phyloP scores from a whole-genome alignment of 2,888 invertebrate genomes.

The Celastrina argiolus region DNA sequence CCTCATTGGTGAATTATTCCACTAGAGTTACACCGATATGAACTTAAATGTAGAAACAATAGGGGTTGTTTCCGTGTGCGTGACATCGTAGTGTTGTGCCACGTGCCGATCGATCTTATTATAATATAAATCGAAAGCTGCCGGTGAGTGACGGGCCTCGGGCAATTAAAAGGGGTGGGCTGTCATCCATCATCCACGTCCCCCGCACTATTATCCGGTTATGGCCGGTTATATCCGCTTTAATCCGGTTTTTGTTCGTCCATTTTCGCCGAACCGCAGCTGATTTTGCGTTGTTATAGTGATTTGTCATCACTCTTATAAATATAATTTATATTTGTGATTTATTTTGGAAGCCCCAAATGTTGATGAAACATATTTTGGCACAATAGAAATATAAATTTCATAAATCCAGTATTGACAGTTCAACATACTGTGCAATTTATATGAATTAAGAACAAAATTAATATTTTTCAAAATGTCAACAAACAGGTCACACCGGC shows the following conservation, averaged over 20 bases:
- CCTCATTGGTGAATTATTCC: background rate
- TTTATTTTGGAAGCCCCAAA: background rate
- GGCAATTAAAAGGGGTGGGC: constrained; percentile 74
- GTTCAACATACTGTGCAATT: background rate
- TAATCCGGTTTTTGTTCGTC: constrained; percentile 61
- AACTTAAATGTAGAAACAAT: background rate
- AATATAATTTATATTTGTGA: background rate
- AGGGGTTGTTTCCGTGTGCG: background rate
- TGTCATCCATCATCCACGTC: constrained; percentile 67
- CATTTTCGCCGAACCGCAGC: constrained; percentile 43
- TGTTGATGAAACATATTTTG: background rate
- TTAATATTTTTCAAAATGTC: no score
- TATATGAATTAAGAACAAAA: no score
- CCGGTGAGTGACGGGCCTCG: constrained; percentile 60
- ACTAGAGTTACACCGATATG: background rate
- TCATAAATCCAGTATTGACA: background rate
- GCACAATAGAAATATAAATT: background rate
- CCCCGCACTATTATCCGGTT: constrained; percentile 65
- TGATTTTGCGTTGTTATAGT: constrained; percentile 32
- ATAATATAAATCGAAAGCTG: constrained; percentile 74
- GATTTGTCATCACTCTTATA: constrained; percentile 22
- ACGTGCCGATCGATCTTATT: constrained; percentile 58
- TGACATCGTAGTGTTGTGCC: constrained; percentile 21
- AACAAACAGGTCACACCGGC: no score
- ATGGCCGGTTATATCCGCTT: constrained; percentile 61